Evolutionary conservation across 2,113 vertebrate genomes (phyloP), one percentile per base, ranked within the genome.

Genomic region (Nestor notabilis): DNA sequence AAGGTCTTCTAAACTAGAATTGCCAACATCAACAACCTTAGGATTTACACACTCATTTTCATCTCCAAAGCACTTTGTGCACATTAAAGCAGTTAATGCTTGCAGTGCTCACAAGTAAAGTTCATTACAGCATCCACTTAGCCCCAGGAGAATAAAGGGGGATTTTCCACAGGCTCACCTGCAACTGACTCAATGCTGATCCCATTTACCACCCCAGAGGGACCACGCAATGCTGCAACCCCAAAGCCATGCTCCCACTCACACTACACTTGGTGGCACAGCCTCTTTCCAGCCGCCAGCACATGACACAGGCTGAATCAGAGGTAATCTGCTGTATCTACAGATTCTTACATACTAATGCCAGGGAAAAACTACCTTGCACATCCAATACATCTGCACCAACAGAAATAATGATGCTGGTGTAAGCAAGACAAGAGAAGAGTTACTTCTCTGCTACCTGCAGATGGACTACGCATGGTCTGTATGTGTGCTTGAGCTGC

Each of bases 221-320:
- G 23, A 7, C 15, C n/a, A 17, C 3, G 17, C 11, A 23, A 1
- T 2, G 2, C 0, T 3, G 20, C 4, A 69, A 9, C 4, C 29
- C 9, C 11, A 7, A 2, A 10, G 25, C 1, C 7, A 3, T 0
- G 3, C 8, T 16, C 8, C 14, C 20, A 10, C 4, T 55, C 28
- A 2, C 4, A 4, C 0, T 41, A 24, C n/a, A 5, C 31, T 2
- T 1, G 0, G 0, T 2, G 27, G 15, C 53, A 43, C 68, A 56
- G 37, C 3, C 50, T 64, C 61, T 47, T 55, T 16, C 64, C 65
- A 64, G 23, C 11, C 25, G 17, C 21, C 56, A n/a, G 49, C 44
- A 18, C 16, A 21, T 9, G 4, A 12, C 28, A 11, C 3, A 6
- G 37, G 21, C 71, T 9, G 6, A 8, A 5, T 10, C 6, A 2